Percentiles rank a stretch among this genome's conserved stretches.
Evolutionary conservation across 2,113 vertebrate species (phyloP).

Genomic region (Ia io): DNA sequence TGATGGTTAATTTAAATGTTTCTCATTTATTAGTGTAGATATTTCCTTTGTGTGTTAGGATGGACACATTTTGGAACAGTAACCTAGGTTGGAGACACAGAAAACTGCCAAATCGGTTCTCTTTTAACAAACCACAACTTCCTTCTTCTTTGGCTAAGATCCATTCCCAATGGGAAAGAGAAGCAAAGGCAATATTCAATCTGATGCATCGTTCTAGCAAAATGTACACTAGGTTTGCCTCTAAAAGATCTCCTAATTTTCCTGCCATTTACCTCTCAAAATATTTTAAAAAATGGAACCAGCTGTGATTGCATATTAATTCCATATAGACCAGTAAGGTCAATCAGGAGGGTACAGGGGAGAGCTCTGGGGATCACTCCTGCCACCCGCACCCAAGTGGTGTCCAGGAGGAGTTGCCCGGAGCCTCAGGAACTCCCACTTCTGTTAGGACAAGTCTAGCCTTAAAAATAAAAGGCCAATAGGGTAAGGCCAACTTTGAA

Average conservation of each 20-base stretch:
- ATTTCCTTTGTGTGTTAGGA: neutral
- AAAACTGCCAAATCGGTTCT: neutral
- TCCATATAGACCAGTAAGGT: fast-evolving
- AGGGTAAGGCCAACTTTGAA: slow-evolving; percentile 5
- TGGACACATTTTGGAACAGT: neutral
- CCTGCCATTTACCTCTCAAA: neutral
- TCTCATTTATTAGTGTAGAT: too few relatives aligned
- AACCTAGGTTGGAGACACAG: neutral
- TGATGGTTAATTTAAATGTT: too few relatives aligned
- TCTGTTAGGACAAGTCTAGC: neutral
- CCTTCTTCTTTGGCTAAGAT: neutral
- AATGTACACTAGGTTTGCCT: neutral
- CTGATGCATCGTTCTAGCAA: neutral
- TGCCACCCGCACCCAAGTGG: too few relatives aligned
- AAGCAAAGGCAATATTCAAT: neutral
- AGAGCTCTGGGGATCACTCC: neutral
- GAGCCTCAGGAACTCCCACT: neutral
- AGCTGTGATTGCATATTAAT: too few relatives aligned
- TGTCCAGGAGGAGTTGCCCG: neutral
- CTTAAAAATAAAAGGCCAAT: slow-evolving; percentile 6
- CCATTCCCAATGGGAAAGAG: neutral
- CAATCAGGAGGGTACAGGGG: neutral
- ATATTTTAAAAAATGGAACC: neutral
- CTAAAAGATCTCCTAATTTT: neutral
- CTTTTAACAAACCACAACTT: neutral